These are phyloP conservation scores for Uria lomvia DNA, from an alignment of 2,113 vertebrate genomes.

Conservation along the genomic window DNA sequence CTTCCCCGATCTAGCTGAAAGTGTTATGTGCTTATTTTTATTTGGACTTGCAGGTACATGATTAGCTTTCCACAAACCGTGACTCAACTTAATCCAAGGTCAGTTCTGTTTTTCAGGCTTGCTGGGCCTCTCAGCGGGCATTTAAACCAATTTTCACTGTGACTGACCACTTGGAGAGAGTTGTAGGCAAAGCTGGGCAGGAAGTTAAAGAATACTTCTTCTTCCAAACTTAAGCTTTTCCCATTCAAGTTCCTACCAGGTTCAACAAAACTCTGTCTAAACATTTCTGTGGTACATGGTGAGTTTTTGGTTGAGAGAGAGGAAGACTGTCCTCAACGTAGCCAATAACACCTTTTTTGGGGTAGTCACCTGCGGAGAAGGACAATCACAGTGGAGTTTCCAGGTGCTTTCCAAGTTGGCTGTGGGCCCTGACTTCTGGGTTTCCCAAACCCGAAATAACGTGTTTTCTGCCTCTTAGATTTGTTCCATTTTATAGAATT, in stretches of 20 bases:
- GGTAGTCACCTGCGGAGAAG: not conserved
- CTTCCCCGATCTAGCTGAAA: not conserved
- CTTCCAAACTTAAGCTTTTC: not conserved
- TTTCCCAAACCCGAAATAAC: not conserved
- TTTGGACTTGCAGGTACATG: conserved; percentile 23
- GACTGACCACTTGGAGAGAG: not conserved
- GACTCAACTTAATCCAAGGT: conserved; percentile 25
- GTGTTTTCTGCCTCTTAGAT: not conserved
- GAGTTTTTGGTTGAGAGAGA: not conserved
- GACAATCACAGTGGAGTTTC: not conserved
- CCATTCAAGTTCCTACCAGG: not conserved
- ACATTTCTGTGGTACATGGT: not conserved
- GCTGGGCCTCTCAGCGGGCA: not conserved
- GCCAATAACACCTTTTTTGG: not conserved
- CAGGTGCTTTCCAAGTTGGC: not conserved
- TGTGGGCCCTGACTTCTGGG: not conserved
- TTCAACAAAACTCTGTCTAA: not conserved
- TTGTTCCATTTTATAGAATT: not conserved
- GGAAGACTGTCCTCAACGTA: not conserved
- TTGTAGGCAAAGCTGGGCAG: not conserved
- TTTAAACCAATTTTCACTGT: not conserved
- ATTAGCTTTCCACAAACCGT: conserved; percentile 23
- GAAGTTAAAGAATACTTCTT: not conserved
- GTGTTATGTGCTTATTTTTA: conserved; percentile 37
- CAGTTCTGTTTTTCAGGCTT: not conserved